Conservation (phyloP, 2,797 vertebrate species). For the Cichlasoma orientale region DNA sequence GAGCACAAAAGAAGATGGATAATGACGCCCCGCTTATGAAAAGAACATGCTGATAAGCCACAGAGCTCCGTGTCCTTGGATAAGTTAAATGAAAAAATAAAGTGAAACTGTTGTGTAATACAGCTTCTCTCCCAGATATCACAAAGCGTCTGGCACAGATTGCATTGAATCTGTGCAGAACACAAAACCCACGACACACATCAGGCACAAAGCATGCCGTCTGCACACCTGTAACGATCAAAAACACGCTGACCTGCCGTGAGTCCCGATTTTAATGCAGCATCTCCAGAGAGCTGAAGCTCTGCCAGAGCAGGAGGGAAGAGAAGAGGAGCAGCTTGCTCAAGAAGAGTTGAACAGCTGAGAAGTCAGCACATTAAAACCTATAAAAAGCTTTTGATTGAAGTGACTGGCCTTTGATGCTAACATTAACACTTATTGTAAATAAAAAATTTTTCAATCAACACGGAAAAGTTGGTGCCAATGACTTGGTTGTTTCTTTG, state of each 20-base stretch:
- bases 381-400: no score
- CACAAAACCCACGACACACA: background rate
- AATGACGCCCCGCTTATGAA: fast-evolving
- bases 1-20: background rate
- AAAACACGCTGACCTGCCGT: background rate
- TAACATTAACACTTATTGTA: background rate
- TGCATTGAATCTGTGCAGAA: background rate
- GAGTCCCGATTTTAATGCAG: background rate
- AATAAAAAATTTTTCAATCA: no score
- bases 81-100: no score
- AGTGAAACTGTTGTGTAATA: background rate
- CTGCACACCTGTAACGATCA: background rate
- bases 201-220: background rate
- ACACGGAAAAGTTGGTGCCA: no score
- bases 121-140: no score
- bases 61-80: background rate
- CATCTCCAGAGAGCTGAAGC: background rate
- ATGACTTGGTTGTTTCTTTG: no score
- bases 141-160: background rate
- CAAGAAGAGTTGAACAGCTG: no score
- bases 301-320: background rate
- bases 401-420: background rate
- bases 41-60: background rate
- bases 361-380: no score
- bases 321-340: no score